Conservation (phyloP, 2,888 invertebrate species). For the Himalopsyche anomala region DNA sequence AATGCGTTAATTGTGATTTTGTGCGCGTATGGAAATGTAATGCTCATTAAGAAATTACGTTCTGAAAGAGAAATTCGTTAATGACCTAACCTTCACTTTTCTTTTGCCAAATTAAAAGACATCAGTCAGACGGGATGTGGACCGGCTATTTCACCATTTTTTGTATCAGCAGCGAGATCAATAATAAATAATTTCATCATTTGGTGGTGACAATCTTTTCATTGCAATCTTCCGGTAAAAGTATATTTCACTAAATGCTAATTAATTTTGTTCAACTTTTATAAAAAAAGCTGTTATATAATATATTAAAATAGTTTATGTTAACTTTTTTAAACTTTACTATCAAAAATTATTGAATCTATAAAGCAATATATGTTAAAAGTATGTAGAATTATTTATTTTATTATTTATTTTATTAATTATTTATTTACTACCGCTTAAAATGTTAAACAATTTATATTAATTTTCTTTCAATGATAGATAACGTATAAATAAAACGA, state of each 20-base stretch:
- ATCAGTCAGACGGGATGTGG: neutral
- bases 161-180: neutral
- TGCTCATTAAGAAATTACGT: neutral
- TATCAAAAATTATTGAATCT: too few relatives aligned
- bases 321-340: too few relatives aligned
- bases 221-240: neutral
- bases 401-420: too few relatives aligned
- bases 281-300: too few relatives aligned
- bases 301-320: too few relatives aligned
- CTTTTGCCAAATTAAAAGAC: constrained; percentile 1
- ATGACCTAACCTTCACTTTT: constrained; percentile 38
- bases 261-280: neutral
- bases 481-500: too few relatives aligned
- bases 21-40: neutral
- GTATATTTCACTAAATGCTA: neutral
- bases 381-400: too few relatives aligned
- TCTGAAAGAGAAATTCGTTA: constrained; percentile 29
- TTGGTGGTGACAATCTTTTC: neutral
- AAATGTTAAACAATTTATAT: too few relatives aligned
- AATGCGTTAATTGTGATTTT: neutral
- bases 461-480: too few relatives aligned
- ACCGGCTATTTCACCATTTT: constrained; percentile 9
- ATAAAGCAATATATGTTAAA: too few relatives aligned
- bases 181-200: neutral
- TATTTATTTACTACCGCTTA: too few relatives aligned